Evolutionary conservation across 2,113 vertebrate species (phyloP), one percentile per base, ranked within the genome.

Genomic region (Phoenicopterus ruber): DNA sequence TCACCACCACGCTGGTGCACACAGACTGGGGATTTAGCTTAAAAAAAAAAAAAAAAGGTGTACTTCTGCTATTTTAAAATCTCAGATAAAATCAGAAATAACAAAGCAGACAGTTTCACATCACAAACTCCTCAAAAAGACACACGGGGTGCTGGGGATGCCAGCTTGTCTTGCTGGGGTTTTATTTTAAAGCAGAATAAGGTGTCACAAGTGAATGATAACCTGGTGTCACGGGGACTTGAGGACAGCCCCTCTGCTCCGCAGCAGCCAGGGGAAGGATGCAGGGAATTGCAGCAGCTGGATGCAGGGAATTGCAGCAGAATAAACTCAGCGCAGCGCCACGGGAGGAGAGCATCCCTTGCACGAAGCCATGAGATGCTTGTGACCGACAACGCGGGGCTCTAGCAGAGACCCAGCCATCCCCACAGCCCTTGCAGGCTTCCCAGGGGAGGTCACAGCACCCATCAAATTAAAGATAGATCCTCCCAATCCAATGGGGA

Each of bases 281-380:
- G 5, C 46, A 46, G 36, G 50, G 72, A 72, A 83, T 0, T 14
- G 38, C 66, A 55, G 76, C 1, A 7, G 52, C n/a, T n/a, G 50
- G 29, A 11, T 0, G 5, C 46, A 46, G 36, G 50, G 72, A 72
- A 83, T 0, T 14, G 38, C 66, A 55, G 76, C 1, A 7, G 52
- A 59, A 63, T 2, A 42, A 86, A 44, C 22, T 4, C 83, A 49
- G 52, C 49, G 38, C 1, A 3, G 67, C 24, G 42, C 65, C 2
- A 2, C 6, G 6, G 73, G 46, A 40, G 6, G 17, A 40, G 44
- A 90, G 20, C 77, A 71, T 26, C 66, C 34, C 25, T 36, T 6
- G 20, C 77, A 54, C 1, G 0, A 36, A 69, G 67, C 16, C 73
- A 24, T 0, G 0, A 32, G 8, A 36, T 1, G 9, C 25, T 22